Conservation (phyloP, 2,797 vertebrate species). For the Graptemys geographica region DNA sequence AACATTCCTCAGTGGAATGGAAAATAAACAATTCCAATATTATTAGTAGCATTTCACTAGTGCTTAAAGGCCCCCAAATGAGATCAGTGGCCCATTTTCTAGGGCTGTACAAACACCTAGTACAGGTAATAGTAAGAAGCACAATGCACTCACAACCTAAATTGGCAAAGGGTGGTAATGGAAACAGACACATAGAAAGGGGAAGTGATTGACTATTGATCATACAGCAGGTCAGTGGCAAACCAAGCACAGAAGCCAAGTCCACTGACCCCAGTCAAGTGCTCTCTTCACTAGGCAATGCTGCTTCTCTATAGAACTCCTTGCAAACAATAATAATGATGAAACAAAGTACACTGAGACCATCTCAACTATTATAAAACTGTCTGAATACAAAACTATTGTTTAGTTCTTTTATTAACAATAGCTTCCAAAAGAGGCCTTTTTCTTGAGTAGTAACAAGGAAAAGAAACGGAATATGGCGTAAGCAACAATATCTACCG, state of each 20-base stretch:
- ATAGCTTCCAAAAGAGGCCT: background rate
- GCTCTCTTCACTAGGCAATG: background rate
- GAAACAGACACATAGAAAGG: background rate
- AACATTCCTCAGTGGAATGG: background rate
- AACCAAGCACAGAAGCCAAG: background rate
- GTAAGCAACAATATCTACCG: background rate
- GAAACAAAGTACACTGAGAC: background rate
- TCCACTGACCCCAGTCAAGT: background rate
- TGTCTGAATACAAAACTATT: background rate
- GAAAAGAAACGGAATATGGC: background rate
- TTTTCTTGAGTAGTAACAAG: background rate
- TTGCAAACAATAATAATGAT: background rate
- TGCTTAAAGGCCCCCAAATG: background rate
- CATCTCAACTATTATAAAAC: background rate
- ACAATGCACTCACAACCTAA: background rate
- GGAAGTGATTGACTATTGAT: background rate
- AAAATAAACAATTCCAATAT: background rate
- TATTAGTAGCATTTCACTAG: background rate
- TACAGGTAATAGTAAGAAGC: background rate
- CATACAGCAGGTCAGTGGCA: background rate
- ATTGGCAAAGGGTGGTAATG: background rate
- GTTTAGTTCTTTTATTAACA: background rate
- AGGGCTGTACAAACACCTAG: background rate
- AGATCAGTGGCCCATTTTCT: background rate
- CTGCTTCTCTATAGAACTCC: background rate